Percentiles rank a stretch among this genome's conserved stretches.
Evolutionary conservation across 1,140 invertebrate species (phyloP).

Genomic region (Habropoda laboriosa): DNA sequence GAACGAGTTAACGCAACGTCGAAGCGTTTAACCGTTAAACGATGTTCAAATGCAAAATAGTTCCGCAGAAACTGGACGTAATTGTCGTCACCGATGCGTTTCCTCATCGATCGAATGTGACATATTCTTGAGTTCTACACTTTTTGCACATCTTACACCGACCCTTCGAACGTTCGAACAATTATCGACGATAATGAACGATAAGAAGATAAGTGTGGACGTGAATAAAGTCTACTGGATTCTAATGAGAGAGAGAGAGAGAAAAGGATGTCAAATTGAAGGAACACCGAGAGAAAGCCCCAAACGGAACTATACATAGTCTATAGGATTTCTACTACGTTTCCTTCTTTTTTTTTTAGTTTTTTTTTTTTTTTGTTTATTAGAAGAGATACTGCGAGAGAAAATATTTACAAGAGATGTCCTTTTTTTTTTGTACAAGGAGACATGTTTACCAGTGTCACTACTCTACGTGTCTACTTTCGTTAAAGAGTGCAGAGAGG

Average conservation of each 20-base stretch:
- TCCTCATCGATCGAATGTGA: no score
- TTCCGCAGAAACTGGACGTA: background rate
- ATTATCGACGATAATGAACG: background rate
- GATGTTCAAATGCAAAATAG: background rate
- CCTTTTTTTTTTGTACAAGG: conserved; percentile 26
- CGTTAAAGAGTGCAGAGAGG: conserved; percentile 61
- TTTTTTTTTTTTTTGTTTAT: no score
- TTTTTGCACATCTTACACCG: conserved; percentile 1
- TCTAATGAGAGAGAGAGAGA: no score
- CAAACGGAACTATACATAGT: background rate
- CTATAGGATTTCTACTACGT: background rate
- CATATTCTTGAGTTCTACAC: no score
- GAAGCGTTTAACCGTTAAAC: background rate
- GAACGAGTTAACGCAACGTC: conserved; percentile 7
- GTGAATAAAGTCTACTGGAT: background rate
- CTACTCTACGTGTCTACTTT: conserved; percentile 44
- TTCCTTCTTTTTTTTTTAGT: background rate
- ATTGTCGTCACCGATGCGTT: background rate
- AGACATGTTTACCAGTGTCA: conserved; percentile 41
- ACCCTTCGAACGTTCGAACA: background rate
- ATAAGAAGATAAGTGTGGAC: background rate
- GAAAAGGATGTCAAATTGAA: background rate
- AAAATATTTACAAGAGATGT: conserved; percentile 62
- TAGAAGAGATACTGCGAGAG: conserved; percentile 19
- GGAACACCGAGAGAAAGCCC: background rate